phyloP scores from a whole-genome alignment of 1,140 invertebrate genomes.

The Octopus sinensis region DNA sequence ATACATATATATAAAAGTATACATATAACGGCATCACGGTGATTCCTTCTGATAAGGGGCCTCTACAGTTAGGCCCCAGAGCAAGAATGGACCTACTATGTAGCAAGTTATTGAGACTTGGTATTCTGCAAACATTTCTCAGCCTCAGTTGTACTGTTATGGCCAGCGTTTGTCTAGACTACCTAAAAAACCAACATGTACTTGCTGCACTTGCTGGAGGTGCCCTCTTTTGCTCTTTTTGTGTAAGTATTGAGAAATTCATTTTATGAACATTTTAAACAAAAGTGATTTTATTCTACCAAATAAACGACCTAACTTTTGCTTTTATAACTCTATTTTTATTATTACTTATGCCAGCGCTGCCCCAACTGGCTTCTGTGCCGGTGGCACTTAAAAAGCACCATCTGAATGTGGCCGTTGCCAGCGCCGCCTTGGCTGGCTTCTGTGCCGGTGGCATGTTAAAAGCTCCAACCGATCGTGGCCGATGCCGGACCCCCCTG shows the following conservation, averaged over 20 bases:
- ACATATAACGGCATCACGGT: neutral
- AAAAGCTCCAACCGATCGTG: too few species aligned
- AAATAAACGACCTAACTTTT: too few species aligned
- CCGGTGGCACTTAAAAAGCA: too few species aligned
- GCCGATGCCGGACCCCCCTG: too few species aligned
- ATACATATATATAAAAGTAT: neutral
- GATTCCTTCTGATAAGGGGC: neutral
- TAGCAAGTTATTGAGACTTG: neutral
- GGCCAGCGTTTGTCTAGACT: neutral
- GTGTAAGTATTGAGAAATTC: neutral
- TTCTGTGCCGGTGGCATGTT: too few species aligned
- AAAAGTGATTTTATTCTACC: too few species aligned
- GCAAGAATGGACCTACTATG: neutral
- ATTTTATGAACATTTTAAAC: too few species aligned
- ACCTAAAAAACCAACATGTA: neutral
- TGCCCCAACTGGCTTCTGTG: too few species aligned
- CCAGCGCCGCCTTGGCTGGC: too few species aligned
- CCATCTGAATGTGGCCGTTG: too few species aligned
- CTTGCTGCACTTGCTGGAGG: neutral
- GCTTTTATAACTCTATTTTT: too few species aligned
- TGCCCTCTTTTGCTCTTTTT: slow-evolving; percentile 6
- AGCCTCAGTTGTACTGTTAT: neutral
- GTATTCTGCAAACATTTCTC: neutral
- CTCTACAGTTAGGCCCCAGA: neutral
- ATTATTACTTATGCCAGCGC: too few species aligned